A percentile compares a stretch with the other conserved stretches of the same genome.
Conservation (phyloP, 2,888 invertebrate genomes). For the Lottia scabra region DNA sequence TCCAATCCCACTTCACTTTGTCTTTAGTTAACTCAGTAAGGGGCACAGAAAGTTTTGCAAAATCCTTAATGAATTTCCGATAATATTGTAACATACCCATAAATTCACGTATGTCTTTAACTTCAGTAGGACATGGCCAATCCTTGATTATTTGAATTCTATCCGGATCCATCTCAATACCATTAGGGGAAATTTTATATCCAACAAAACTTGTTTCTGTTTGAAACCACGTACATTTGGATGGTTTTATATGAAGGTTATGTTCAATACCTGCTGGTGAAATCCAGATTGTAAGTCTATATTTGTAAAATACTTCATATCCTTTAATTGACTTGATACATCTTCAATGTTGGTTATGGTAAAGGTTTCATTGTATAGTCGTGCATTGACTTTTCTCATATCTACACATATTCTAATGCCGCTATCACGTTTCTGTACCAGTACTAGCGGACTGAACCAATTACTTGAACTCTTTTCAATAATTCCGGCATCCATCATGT, state of each 20-base stretch:
- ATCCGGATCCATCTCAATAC: background rate
- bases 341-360: background rate
- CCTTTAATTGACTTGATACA: background rate
- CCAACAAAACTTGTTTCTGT: background rate
- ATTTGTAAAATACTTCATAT: background rate
- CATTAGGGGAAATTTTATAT: background rate
- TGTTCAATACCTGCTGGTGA: background rate
- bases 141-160: background rate
- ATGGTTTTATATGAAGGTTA: background rate
- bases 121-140: background rate
- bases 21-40: background rate
- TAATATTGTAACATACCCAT: background rate
- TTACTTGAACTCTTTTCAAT: background rate
- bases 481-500: background rate
- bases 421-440: background rate
- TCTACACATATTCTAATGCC: background rate
- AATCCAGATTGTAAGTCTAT: background rate
- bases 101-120: background rate
- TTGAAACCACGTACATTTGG: background rate
- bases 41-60: background rate
- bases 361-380: background rate
- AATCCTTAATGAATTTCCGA: background rate
- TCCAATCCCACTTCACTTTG: background rate
- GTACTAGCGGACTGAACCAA: background rate
- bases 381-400: background rate